Percentiles rank a stretch among this genome's conserved stretches.
phyloP scores from a whole-genome alignment of 2,797 vertebrate genomes.

The Phoxinus dragarum region DNA sequence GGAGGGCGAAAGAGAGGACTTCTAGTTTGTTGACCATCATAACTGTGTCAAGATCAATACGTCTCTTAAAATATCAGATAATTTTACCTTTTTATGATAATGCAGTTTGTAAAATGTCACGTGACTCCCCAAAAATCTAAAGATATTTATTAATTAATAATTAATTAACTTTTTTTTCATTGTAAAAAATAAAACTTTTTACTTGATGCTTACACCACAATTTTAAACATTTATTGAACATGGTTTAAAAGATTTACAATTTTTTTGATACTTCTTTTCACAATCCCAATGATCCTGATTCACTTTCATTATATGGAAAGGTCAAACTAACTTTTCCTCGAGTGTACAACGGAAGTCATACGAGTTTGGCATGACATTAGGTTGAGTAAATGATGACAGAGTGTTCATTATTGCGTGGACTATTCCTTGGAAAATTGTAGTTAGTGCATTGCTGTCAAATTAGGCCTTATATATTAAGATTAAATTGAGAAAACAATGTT shows the following conservation, averaged over 20 bases:
- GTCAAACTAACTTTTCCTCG: neutral
- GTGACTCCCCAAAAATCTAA: neutral
- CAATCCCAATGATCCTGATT: neutral
- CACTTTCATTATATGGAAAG: neutral
- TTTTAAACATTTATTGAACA: neutral
- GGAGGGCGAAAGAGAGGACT: neutral
- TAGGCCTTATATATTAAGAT: neutral
- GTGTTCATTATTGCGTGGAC: neutral
- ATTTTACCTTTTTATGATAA: neutral
- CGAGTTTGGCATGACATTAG: neutral
- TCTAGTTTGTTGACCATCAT: neutral
- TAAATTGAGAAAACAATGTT: neutral
- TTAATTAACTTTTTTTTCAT: neutral
- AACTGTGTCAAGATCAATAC: neutral
- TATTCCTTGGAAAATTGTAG: neutral
- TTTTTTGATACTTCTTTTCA: neutral
- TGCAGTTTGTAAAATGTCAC: neutral
- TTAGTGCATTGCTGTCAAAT: conserved; percentile 11
- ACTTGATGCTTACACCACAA: neutral
- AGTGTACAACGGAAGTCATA: neutral
- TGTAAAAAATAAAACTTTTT: neutral
- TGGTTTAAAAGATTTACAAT: neutral
- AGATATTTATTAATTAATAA: neutral
- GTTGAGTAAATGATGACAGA: neutral
- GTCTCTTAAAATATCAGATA: neutral